phyloP scores from a whole-genome alignment of 2,113 vertebrate species.

The Anarhynchus alexandrinus region DNA sequence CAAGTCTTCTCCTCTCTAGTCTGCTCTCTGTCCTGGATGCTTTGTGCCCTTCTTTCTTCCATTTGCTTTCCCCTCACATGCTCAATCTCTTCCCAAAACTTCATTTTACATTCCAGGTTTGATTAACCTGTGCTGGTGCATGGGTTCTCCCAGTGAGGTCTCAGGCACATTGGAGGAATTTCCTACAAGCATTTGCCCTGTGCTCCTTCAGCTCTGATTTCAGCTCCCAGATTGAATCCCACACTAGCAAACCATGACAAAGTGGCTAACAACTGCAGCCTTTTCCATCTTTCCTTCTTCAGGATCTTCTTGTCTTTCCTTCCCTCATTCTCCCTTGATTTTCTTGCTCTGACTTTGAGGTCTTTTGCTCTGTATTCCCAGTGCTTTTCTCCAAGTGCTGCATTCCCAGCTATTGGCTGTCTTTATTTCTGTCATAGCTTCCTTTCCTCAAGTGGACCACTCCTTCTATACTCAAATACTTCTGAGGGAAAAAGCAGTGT shows the following conservation, averaged over 20 bases:
- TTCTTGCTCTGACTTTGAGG: neutral
- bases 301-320: neutral
- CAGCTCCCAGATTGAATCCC: neutral
- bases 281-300: neutral
- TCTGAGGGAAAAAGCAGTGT: neutral
- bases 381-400: neutral
- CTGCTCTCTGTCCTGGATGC: neutral
- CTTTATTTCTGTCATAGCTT: neutral
- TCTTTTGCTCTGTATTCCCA: neutral
- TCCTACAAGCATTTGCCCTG: neutral
- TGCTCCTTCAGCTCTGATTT: neutral
- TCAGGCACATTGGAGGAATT: neutral
- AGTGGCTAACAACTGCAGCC: neutral
- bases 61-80: neutral
- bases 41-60: neutral
- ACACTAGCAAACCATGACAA: neutral
- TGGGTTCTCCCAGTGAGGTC: neutral
- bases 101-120: neutral
- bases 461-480: neutral
- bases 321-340: neutral
- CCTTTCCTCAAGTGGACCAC: neutral
- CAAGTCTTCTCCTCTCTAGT: neutral
- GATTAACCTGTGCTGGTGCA: neutral
- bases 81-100: neutral
- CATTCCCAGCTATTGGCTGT: neutral